Base-by-base conservation (phyloP, 2,888 invertebrate genomes). In the Callyntrura guangdongensis region DNA sequence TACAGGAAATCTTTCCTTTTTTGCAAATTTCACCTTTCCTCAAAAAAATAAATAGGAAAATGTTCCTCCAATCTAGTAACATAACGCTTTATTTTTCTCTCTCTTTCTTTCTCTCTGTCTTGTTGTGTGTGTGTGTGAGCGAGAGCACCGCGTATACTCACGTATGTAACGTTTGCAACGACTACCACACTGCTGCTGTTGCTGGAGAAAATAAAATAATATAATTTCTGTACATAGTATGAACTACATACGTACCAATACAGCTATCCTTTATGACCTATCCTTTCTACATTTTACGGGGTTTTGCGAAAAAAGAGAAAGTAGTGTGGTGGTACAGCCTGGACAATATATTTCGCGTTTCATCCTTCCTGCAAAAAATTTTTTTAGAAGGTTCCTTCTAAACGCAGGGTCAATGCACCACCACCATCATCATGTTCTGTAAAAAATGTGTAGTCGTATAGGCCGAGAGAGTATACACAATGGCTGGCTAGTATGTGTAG, bases 371-470 rank as follows among this genome's bases (percentile, higher is more conserved):
- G 90, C 83, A 85, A 85, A 79, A 89, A 69, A 79, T 27, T n/a
- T n/a, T n/a, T n/a, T n/a, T 61, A 61, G 82, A 89, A 89, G 89
- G 89, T 89, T 89, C 89, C 89, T 59, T 89, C 61, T 47, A 64
- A 90, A 90, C 90, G 90, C 90, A 90, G 90, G 90, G 90, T 90
- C 90, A 90, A 86, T 90, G 90, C 90, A 90, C 90, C 90, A 90
- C 69, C 89, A 89, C 27, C 82, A 45, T 74, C 61, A 27, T 74
- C 53, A 84, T 67, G 36, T 36, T 36, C 3, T 2, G 36, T 36
- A 36, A 36, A 36, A 36, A 36, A n/a, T n/a, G 36, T 36, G 36
- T 36, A 36, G 36, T 36, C 6, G 36, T 2, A 36, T 36, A 36
- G 36, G 3, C 2, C 3, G 36, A 36, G 6, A 36, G 36, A 36